phyloP scores from a whole-genome alignment of 2,797 vertebrate species.

The Mormyrops attenuatus region DNA sequence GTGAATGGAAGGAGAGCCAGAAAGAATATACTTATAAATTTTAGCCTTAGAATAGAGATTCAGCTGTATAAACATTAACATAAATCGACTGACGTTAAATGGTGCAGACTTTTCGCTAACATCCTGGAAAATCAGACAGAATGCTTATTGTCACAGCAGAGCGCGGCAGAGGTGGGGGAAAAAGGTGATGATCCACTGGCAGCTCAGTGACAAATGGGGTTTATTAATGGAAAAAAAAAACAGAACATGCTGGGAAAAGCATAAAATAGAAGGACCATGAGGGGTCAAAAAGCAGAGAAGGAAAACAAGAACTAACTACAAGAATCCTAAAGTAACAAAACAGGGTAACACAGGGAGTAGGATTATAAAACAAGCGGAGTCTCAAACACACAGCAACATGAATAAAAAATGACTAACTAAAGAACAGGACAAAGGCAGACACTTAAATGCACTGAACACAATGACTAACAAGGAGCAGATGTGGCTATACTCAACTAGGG shows the following conservation, averaged over 20 bases:
- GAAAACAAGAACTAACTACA: background rate
- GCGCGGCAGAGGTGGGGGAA: background rate
- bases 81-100: background rate
- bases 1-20: constrained; percentile 15
- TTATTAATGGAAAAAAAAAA: background rate
- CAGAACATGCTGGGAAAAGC: background rate
- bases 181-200: background rate
- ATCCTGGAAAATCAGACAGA: background rate
- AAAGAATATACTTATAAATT: constrained; percentile 10
- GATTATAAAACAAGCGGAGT: background rate
- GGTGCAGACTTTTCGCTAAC: background rate
- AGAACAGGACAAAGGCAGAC: background rate
- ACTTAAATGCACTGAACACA: background rate
- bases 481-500: background rate
- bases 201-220: background rate
- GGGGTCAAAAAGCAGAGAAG: background rate
- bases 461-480: background rate
- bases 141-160: background rate
- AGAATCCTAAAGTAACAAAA: background rate
- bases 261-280: background rate
- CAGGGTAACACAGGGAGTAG: background rate
- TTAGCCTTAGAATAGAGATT: constrained; percentile 6
- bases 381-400: background rate
- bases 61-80: constrained; percentile 13
- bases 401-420: background rate